Evolutionary conservation across 2,888 invertebrate species (phyloP), one percentile per base, ranked within the genome.

Genomic region (Anaspis maculata): DNA sequence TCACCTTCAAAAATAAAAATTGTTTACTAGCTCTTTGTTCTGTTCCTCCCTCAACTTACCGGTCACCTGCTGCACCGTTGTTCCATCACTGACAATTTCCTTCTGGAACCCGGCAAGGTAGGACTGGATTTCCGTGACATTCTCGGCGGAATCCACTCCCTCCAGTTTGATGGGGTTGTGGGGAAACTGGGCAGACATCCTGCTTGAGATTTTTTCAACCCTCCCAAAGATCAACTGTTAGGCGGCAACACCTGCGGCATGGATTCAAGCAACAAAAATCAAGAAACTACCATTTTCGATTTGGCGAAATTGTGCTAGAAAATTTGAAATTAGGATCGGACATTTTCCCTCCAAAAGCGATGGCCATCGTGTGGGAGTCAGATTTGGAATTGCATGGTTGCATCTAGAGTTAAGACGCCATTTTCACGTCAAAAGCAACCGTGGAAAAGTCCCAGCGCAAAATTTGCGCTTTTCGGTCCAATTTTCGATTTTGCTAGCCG

Each of bases 61-160:
- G n/a, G n/a, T n/a, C n/a, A n/a, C n/a, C n/a, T n/a, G n/a, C n/a
- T n/a, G n/a, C n/a, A n/a, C n/a, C n/a, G n/a, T n/a, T n/a, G 66
- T 63, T 9, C 66, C 64, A 51, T 72, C 73, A 35, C 69, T 70
- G 14, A 72, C 72, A 44, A 85, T 83, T 62, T 87, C 85, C 55
- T 85, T 85, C 52, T 87, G 83, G 57, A 87, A 86, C 11, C 82
- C 81, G 39, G 82, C 83, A 44, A 90, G 67, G 55, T 88, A 89
- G 26, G 80, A 79, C 56, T 88, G 85, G 45, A 89, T 77, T 51
- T 84, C 79, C 4, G 77, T 77, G 15, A 80, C 77, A 45, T 62
- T 66, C 41, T 67, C 67, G n/a, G 57, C 37, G 16, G 63, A 56
- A 32, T 70, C 68, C 25, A 62, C 62, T 2, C 57, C 59, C 46